These are phyloP conservation scores for Trinectes maculatus DNA, from an alignment of 2,113 vertebrate species.

Conservation along the genomic window DNA sequence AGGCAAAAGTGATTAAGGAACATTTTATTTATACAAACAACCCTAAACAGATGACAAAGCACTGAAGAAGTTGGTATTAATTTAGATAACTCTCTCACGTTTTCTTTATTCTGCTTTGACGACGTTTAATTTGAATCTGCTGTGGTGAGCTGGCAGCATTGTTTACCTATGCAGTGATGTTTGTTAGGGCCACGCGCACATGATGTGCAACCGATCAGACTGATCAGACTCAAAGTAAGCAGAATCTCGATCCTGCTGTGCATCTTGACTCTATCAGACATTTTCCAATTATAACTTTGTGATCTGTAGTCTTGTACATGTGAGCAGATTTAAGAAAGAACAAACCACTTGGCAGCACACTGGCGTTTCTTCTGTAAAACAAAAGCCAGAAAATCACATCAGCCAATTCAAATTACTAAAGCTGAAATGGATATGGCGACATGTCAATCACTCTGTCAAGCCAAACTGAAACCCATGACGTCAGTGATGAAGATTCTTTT, in stretches of 20 bases:
- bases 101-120: constrained; percentile 14
- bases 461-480: neutral
- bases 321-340: too few relatives aligned
- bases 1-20: constrained; percentile 77
- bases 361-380: too few relatives aligned
- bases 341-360: too few relatives aligned
- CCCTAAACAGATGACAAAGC: constrained; percentile 55
- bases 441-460: too few relatives aligned
- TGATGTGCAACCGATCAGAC: constrained; percentile 5
- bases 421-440: too few relatives aligned
- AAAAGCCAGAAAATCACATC: too few relatives aligned
- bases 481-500: neutral
- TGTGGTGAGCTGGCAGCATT: constrained; percentile 25
- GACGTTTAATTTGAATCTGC: too few relatives aligned
- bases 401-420: too few relatives aligned
- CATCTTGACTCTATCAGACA: neutral
- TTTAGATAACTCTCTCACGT: constrained; percentile 30
- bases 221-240: constrained; percentile 22
- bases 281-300: too few relatives aligned
- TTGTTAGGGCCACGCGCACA: constrained; percentile 6
- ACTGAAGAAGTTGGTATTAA: constrained; percentile 42
- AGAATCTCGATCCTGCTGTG: neutral
- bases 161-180: constrained; percentile 15
- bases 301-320: too few relatives aligned
- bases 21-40: constrained; percentile 54